Evolutionary conservation across 2,797 vertebrate species (phyloP).

Genomic region (Pogoniulus pusillus): DNA sequence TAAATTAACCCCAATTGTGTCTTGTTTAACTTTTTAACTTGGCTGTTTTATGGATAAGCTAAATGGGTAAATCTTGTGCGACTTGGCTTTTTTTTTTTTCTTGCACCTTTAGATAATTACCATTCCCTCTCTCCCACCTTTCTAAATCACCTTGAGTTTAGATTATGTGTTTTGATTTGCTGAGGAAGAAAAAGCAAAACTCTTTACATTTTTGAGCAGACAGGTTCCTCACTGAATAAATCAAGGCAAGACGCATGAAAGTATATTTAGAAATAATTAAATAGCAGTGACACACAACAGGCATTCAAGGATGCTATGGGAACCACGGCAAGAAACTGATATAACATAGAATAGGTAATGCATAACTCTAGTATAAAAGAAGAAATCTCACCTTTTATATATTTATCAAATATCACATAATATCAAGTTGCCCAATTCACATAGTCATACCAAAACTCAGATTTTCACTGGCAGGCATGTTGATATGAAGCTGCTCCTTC

Average conservation of each 20-base stretch:
- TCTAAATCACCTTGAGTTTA: not conserved
- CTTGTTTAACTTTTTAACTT: slow-evolving; percentile 57
- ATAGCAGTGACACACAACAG: not conserved
- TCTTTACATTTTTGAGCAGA: not conserved
- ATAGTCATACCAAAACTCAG: not conserved
- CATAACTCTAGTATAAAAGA: not conserved
- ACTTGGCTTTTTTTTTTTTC: slow-evolving; percentile 36
- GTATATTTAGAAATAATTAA: not conserved
- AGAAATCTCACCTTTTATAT: not conserved
- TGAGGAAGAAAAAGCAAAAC: not conserved
- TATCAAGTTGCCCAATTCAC: not conserved
- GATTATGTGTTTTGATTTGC: not conserved
- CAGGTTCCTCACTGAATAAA: not conserved
- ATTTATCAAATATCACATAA: not conserved
- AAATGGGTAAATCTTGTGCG: slow-evolving; percentile 30
- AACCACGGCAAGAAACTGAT: not conserved
- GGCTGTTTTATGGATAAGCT: slow-evolving; percentile 40
- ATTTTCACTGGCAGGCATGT: not conserved
- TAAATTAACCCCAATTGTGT: slow-evolving; percentile 56
- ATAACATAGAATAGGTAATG: not conserved
- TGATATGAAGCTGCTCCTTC: not conserved
- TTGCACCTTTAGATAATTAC: slow-evolving; percentile 47
- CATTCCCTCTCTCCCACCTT: not conserved
- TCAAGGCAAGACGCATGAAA: not conserved
- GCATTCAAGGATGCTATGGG: not conserved